Percentiles rank a stretch among this genome's conserved stretches.
phyloP scores from a whole-genome alignment of 2,797 vertebrate species.

The Rousettus madagascariensis region DNA sequence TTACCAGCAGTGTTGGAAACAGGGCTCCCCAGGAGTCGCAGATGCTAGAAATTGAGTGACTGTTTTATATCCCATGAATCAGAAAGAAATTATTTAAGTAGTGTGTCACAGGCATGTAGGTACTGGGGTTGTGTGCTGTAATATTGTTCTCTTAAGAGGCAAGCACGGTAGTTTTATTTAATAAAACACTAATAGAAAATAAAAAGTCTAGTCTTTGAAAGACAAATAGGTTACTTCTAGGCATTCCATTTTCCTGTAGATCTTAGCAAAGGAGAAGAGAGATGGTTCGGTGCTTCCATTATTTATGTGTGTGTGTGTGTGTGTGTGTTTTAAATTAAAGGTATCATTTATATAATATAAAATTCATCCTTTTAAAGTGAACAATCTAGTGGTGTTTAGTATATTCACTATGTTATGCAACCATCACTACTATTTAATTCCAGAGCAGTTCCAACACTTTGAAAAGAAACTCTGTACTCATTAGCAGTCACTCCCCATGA shows the following conservation, averaged over 20 bases:
- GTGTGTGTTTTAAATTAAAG: background rate
- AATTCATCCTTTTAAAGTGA: background rate
- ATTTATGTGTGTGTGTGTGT: background rate
- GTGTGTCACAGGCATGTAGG: background rate
- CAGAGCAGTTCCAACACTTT: background rate
- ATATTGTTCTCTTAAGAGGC: background rate
- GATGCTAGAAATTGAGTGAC: background rate
- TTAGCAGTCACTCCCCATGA: background rate
- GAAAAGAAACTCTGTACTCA: background rate
- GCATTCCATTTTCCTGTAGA: background rate
- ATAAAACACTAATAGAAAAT: slow-evolving; percentile 35
- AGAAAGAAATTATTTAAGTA: slow-evolving; percentile 25
- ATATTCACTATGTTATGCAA: background rate
- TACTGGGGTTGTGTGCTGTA: background rate
- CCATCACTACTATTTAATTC: background rate
- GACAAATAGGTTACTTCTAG: background rate
- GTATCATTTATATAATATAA: background rate
- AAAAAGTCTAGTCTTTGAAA: background rate
- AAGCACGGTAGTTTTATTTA: slow-evolving; percentile 1
- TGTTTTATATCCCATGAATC: slow-evolving; percentile 10
- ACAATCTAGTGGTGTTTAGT: background rate
- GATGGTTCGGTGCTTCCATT: background rate
- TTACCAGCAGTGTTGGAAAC: slow-evolving; percentile 26
- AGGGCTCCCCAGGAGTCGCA: slow-evolving; percentile 11
- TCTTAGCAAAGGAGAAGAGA: background rate